Evolutionary conservation across 1,140 invertebrate genomes (phyloP).

Genomic region (Linepithema humile): DNA sequence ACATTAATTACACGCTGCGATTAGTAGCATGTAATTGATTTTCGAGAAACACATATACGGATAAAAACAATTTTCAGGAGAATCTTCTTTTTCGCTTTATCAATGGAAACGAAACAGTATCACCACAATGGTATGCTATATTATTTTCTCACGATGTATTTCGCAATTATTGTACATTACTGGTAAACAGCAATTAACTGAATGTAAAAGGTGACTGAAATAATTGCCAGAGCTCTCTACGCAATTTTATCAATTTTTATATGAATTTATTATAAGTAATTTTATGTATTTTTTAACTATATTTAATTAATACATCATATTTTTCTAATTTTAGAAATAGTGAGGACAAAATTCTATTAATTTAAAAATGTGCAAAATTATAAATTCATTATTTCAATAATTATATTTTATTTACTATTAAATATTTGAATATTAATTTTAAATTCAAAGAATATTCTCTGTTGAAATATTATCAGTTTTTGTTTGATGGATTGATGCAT

Average conservation of each 20-base stretch:
- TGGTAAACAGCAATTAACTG: neutral
- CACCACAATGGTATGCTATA: neutral
- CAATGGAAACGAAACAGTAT: neutral
- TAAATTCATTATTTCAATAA: neutral
- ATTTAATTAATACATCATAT: no score
- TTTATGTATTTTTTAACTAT: no score
- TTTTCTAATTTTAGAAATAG: no score
- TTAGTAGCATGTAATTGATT: constrained; percentile 27
- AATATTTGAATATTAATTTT: neutral
- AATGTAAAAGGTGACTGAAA: neutral
- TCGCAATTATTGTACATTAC: neutral
- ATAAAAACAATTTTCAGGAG: neutral
- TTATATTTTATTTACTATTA: neutral
- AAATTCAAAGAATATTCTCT: neutral
- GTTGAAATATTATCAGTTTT: constrained; percentile 7
- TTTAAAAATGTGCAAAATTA: neutral
- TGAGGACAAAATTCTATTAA: no score
- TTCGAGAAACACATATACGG: neutral
- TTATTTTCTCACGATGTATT: neutral
- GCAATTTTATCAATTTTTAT: no score
- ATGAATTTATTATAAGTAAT: no score
- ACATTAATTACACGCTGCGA: constrained; percentile 29
- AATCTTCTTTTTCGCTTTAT: neutral
- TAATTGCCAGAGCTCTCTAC: no score
- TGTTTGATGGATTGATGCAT: neutral